Conservation (phyloP, 2,888 invertebrate species). For the Epistrophella euchroma region DNA sequence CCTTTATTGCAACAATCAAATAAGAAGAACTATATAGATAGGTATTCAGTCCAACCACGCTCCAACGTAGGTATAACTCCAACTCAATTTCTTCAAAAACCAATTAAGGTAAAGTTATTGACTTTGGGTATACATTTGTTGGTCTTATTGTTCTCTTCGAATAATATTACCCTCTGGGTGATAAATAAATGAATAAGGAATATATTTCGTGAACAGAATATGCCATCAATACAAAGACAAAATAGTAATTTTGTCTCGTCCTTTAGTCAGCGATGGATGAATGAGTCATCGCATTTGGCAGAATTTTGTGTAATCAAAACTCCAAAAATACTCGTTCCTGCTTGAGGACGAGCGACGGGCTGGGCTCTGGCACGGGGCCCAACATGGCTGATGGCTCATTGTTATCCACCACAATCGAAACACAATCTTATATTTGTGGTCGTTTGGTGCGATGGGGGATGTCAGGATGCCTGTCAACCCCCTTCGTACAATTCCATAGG, state of each 20-base stretch:
- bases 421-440: conserved; percentile 7
- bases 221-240: conserved; percentile 1
- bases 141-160: conserved; percentile 10
- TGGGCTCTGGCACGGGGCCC: neutral
- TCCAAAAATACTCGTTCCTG: neutral
- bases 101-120: conserved; percentile 39
- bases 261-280: conserved; percentile 11
- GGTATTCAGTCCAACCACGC: neutral
- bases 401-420: conserved; percentile 23
- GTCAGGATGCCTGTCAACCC: neutral
- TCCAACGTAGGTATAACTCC: neutral
- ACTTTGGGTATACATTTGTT: conserved; percentile 16
- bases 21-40: neutral
- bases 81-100: conserved; percentile 10
- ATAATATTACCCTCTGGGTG: conserved; percentile 14
- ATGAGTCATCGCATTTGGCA: conserved; percentile 26
- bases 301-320: conserved; percentile 12
- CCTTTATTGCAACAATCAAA: conserved; percentile 16
- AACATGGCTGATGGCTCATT: conserved; percentile 8
- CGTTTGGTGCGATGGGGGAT: neutral
- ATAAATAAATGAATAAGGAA: neutral
- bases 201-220: conserved; percentile 6
- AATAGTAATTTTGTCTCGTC: conserved; percentile 14
- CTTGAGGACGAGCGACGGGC: neutral
- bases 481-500: neutral